Base-by-base conservation (phyloP, 2,888 invertebrate genomes). In the Catocala sponsa region DNA sequence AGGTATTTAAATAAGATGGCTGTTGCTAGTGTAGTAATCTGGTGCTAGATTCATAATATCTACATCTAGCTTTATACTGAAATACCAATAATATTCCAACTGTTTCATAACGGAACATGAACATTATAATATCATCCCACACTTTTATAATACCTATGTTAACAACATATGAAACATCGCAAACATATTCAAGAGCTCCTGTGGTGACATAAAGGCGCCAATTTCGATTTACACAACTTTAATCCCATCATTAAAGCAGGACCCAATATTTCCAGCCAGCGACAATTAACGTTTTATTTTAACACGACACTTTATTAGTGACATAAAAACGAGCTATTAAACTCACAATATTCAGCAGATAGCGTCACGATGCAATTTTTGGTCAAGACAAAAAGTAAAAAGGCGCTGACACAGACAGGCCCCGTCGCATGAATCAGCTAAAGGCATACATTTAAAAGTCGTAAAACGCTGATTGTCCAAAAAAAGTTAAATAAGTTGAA, bases 371-470 rank as follows among this genome's bases (percentile, higher is more conserved):
- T 61, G 63, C 61, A 71, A 67, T 77, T 68, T 65, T 15, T 56
- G 51, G 41, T 53, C 47, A 53, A 65, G 47, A 56, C 59, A 51
- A 53, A 59, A 63, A 46, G 56, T 47, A 61, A 57, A 63, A 68
- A 64, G 62, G 53, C 54, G 43, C 63, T 63, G 59, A 71, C 68
- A 71, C 53, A 33, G 32, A 53, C 62, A 15, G 25, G 25, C 25
- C 25, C 38, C 41, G 53, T 49, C 53, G 49, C 52, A 58, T 58
- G 53, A 58, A 57, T 58, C 57, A 58, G 44, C 38, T 10, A 53
- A 53, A 63, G 15, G 38, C 54, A 77, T 69, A 67, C 66, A 74
- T 74, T 68, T 63, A 68, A 70, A 74, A 64, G 55, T 74, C 60
- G 53, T 74, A 74, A 74, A 59, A 68, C 55, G 51, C 64, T 56